phyloP scores from a whole-genome alignment of 2,888 invertebrate species.

The Drosophila koepferae region DNA sequence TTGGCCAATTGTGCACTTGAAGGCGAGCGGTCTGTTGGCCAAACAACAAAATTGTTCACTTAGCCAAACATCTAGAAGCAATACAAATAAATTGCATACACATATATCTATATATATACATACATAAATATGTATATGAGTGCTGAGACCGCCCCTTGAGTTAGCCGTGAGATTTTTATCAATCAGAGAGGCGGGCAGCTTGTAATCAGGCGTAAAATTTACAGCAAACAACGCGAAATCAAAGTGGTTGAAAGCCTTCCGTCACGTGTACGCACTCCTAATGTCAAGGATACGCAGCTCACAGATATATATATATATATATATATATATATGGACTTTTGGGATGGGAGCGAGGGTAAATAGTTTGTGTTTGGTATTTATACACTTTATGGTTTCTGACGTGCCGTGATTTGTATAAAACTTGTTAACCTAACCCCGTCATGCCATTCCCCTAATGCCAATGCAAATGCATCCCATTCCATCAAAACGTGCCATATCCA shows the following conservation, averaged over 20 bases:
- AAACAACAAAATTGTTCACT: constrained; percentile 66
- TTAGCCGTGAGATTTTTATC: constrained; percentile 77
- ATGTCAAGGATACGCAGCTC: constrained; percentile 67
- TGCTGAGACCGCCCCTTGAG: constrained; percentile 26
- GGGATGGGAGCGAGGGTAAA: constrained; percentile 45
- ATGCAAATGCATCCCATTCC: constrained; percentile 70
- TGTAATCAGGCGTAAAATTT: constrained; percentile 79
- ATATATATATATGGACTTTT: not conserved
- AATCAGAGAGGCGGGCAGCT: constrained; percentile 53
- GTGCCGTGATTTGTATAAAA: constrained; percentile 76
- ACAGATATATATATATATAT: not conserved
- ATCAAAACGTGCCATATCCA: constrained; percentile 68
- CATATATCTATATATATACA: constrained; percentile 7
- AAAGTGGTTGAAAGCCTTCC: constrained; percentile 74
- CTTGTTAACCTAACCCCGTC: constrained; percentile 56
- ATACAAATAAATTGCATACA: constrained; percentile 17
- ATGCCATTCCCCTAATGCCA: constrained; percentile 40
- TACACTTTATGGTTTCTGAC: constrained; percentile 82
- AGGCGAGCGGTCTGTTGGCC: constrained; percentile 55
- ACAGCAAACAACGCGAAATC: constrained; percentile 68
- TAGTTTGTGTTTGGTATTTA: constrained; percentile 74
- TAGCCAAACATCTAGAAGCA: constrained; percentile 23
- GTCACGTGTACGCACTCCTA: constrained; percentile 74
- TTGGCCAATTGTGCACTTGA: constrained; percentile 61
- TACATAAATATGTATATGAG: not conserved